phyloP scores from a whole-genome alignment of 2,888 invertebrate species.

The Hypomecis punctinalis region DNA sequence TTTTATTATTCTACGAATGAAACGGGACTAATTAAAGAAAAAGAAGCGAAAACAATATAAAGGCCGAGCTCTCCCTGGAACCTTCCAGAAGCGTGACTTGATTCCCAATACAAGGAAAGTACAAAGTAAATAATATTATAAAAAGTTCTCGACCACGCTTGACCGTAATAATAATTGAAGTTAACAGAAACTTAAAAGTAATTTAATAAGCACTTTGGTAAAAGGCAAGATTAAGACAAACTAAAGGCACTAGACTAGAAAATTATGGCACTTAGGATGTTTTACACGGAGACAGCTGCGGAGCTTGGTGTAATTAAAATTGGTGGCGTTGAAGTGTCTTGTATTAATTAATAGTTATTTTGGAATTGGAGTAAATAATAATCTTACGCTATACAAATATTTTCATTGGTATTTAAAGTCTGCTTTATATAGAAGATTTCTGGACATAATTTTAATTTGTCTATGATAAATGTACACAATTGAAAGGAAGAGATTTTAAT shows the following conservation, averaged over 20 bases:
- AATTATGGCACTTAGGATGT: conserved; percentile 26
- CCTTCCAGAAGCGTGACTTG: conserved; percentile 59
- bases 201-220: conserved; percentile 26
- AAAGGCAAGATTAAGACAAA: conserved; percentile 25
- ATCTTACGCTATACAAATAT: no score
- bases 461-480: no score
- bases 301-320: conserved; percentile 11
- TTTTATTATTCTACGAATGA: conserved; percentile 55
- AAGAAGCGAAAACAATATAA: conserved; percentile 63
- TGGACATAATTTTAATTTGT: no score
- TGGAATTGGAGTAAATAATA: background rate
- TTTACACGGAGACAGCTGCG: conserved; percentile 16
- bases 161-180: conserved; percentile 47
- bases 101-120: conserved; percentile 49
- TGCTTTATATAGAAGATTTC: no score
- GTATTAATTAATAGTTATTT: conserved; percentile 2
- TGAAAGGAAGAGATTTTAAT: no score
- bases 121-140: conserved; percentile 53
- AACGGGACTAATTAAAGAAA: conserved; percentile 65
- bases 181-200: conserved; percentile 26
- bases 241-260: conserved; percentile 19
- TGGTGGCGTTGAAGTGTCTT: conserved; percentile 9
- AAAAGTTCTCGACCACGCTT: conserved; percentile 44
- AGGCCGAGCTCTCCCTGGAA: conserved; percentile 55
- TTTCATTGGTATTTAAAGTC: no score